A percentile compares a stretch with the other conserved stretches of the same genome.
Conservation (phyloP, 2,113 vertebrate genomes). For the Scytalopus superciliaris region DNA sequence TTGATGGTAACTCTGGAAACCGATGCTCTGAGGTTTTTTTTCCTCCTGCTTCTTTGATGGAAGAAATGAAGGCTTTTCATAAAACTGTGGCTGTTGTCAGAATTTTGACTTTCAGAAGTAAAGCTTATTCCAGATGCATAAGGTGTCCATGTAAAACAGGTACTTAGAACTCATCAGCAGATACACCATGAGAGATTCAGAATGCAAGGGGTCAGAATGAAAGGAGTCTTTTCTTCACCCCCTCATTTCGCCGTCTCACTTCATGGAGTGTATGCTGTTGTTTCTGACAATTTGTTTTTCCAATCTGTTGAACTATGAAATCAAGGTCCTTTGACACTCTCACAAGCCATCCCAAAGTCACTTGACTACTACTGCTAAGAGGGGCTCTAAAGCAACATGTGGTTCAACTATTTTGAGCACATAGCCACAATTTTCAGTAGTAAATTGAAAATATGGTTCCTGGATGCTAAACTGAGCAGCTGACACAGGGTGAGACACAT, state of each 20-base stretch:
- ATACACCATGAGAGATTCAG: not conserved
- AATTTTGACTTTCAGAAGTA: not conserved
- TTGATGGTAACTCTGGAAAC: not conserved
- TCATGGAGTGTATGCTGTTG: not conserved
- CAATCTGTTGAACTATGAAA: not conserved
- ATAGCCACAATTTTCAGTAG: not conserved
- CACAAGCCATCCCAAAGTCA: not conserved
- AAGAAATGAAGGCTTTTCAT: not conserved
- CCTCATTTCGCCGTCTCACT: not conserved
- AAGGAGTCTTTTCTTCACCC: not conserved
- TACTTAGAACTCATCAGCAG: not conserved
- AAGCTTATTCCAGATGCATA: not conserved
- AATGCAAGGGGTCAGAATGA: not conserved
- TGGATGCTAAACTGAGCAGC: not conserved
- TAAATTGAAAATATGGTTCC: not conserved
- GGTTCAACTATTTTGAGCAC: not conserved
- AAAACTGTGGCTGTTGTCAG: not conserved
- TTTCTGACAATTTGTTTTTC: not conserved
- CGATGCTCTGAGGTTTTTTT: not conserved
- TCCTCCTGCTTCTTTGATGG: not conserved
- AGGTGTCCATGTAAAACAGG: not conserved
- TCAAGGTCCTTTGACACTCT: not conserved
- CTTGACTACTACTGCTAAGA: not conserved
- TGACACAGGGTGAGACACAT: not conserved
- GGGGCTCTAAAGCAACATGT: not conserved